Percentiles rank a stretch among this genome's conserved stretches.
Evolutionary conservation across 2,888 invertebrate species (phyloP).

Genomic region (Heliconius cydno): DNA sequence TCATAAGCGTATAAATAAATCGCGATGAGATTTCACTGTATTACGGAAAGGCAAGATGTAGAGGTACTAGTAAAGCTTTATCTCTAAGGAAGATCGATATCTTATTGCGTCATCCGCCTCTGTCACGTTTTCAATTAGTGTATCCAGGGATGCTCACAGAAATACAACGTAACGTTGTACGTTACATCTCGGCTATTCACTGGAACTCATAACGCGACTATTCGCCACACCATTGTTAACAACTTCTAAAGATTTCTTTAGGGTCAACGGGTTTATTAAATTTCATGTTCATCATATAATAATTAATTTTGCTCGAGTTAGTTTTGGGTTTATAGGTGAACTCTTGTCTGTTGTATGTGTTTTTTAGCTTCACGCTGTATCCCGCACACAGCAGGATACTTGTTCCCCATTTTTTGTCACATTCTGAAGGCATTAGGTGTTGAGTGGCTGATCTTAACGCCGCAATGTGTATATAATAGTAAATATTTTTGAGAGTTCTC

Average conservation of each 20-base stretch:
- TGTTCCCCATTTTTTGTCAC: too few species aligned
- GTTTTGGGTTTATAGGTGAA: neutral
- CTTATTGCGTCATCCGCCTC: constrained; percentile 46
- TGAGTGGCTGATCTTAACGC: too few species aligned
- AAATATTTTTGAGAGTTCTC: too few species aligned
- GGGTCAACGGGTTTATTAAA: constrained; percentile 36
- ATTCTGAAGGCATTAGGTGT: too few species aligned
- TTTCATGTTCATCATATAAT: constrained; percentile 32
- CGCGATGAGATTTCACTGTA: constrained; percentile 4
- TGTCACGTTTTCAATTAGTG: constrained; percentile 80
- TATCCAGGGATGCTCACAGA: constrained; percentile 60
- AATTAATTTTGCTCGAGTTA: constrained; percentile 13
- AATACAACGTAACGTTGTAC: constrained; percentile 26
- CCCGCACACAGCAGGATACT: too few species aligned
- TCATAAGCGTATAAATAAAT: neutral
- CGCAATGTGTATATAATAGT: too few species aligned
- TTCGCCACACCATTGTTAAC: constrained; percentile 39
- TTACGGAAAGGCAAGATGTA: constrained; percentile 9
- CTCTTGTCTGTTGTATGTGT: neutral
- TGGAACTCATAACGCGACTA: constrained; percentile 41
- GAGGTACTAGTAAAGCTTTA: constrained; percentile 24
- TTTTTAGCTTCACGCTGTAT: too few species aligned
- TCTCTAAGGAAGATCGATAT: constrained; percentile 49
- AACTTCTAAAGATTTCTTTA: constrained; percentile 41
- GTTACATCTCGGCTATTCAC: constrained; percentile 44